Conservation (phyloP, 2,888 invertebrate genomes). For the Amorpha juglandis region DNA sequence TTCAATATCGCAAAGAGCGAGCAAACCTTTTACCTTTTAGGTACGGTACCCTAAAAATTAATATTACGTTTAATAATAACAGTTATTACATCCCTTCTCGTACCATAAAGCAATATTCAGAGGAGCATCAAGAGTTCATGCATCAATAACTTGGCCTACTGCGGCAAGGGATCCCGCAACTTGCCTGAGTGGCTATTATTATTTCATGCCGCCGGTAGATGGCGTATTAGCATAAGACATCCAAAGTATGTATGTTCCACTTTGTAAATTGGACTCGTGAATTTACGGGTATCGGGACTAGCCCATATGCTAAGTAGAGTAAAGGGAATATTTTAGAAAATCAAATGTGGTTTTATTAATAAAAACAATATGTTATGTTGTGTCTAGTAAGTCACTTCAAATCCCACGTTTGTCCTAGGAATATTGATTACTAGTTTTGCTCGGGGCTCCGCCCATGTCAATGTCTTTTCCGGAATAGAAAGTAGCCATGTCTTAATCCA, state of each 20-base stretch:
- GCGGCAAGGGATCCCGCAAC: slow-evolving; percentile 33
- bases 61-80: slow-evolving; percentile 1
- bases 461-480: no score
- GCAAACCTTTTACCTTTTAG: not conserved
- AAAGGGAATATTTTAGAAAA: no score
- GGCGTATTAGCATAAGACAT: slow-evolving; percentile 69
- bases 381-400: no score
- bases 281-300: slow-evolving; percentile 4
- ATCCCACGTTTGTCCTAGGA: no score
- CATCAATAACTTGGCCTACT: slow-evolving; percentile 26
- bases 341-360: no score
- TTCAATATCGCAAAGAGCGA: not conserved
- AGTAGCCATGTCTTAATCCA: no score
- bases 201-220: slow-evolving; percentile 63
- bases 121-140: slow-evolving; percentile 17
- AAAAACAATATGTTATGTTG: no score
- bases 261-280: slow-evolving; percentile 51
- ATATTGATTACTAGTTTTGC: no score
- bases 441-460: no score
- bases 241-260: slow-evolving; percentile 47
- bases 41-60: not conserved
- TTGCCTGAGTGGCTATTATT: slow-evolving; percentile 58
- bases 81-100: slow-evolving; percentile 10
- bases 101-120: slow-evolving; percentile 19
- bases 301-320: not conserved